A percentile compares a stretch with the other conserved stretches of the same genome.
phyloP scores from a whole-genome alignment of 2,888 invertebrate species.

The Mesoligia furuncula region DNA sequence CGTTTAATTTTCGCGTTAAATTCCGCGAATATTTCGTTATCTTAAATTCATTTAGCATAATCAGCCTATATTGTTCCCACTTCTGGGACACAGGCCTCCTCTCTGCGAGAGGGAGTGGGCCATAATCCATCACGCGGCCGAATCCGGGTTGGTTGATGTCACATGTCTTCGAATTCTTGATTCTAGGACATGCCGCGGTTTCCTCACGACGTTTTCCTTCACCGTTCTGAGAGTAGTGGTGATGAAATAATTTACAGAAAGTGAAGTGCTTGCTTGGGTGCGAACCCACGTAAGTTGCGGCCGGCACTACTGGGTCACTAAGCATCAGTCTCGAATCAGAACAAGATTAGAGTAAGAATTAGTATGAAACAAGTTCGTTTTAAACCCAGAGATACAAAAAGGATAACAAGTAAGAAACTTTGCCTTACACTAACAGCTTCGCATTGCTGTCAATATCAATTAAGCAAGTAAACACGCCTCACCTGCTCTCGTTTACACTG shows the following conservation, averaged over 20 bases:
- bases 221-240: background rate
- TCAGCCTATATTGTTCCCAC: background rate
- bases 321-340: background rate
- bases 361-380: background rate
- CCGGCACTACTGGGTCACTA: too few relatives aligned
- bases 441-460: conserved; percentile 45
- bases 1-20: background rate
- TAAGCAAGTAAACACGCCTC: conserved; percentile 19
- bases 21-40: background rate
- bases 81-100: background rate
- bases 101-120: background rate
- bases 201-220: background rate
- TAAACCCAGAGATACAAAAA: background rate
- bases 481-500: conserved; percentile 44
- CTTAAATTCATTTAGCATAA: background rate
- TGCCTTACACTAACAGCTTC: conserved; percentile 2
- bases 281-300: background rate
- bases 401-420: background rate
- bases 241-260: background rate
- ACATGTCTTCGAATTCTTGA: background rate
- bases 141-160: background rate
- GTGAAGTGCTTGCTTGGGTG: background rate
- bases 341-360: background rate
- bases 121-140: background rate
- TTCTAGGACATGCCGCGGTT: background rate